phyloP scores from a whole-genome alignment of 2,113 vertebrate genomes.

The Actenoides hombroni region DNA sequence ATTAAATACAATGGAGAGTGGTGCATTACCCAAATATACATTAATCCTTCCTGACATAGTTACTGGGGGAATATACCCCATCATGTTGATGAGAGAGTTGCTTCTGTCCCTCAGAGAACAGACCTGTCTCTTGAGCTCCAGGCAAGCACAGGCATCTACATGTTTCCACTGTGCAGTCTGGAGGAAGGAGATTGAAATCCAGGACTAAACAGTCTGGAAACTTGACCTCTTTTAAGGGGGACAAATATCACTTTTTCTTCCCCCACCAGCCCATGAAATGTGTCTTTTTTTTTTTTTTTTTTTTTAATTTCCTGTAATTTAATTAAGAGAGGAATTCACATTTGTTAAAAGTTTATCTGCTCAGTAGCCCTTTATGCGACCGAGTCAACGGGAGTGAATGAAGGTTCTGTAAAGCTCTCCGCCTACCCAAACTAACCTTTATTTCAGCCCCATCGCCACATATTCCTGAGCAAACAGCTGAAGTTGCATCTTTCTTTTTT shows the following conservation, averaged over 20 bases:
- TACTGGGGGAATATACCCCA: not conserved
- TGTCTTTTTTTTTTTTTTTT: not conserved
- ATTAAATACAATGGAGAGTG: not conserved
- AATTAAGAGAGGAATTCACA: conserved; percentile 54
- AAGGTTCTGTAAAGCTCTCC: not conserved
- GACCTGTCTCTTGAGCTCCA: not conserved
- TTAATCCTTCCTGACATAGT: not conserved
- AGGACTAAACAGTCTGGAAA: not conserved
- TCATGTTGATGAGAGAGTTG: rapidly evolving
- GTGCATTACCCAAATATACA: not conserved
- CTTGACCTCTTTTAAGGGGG: not conserved
- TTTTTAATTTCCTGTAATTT: conserved; percentile 56
- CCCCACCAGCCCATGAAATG: not conserved
- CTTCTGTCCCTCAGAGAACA: not conserved
- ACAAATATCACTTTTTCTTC: not conserved
- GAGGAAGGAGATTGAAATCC: not conserved
- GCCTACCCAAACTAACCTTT: conserved; percentile 8
- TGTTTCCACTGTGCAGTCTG: not conserved
- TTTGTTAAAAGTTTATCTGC: conserved; percentile 17
- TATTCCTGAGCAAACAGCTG: conserved; percentile 9
- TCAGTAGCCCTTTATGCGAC: conserved; percentile 36
- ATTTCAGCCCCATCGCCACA: not conserved
- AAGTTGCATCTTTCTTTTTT: not conserved
- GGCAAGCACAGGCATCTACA: not conserved
- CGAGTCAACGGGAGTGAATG: conserved; percentile 17